Conservation (phyloP, 2,113 vertebrate genomes). For the Saguinus imperator region DNA sequence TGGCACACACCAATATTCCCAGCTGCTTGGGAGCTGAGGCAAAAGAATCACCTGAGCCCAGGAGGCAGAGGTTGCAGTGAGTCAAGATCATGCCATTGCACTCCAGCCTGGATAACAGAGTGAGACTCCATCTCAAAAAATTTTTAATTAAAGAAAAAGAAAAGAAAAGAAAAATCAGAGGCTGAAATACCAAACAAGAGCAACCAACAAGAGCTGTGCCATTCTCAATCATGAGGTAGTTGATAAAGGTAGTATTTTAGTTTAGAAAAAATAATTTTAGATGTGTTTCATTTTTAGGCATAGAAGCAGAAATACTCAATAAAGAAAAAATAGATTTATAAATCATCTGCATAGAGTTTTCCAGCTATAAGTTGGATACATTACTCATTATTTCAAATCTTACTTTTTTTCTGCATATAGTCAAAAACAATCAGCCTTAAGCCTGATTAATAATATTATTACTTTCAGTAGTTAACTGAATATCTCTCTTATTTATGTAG, state of each 20-base stretch:
- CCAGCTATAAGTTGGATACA: background rate
- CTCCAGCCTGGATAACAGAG: too few relatives aligned
- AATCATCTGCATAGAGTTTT: background rate
- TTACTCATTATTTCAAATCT: background rate
- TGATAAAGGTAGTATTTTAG: background rate
- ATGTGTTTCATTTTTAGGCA: constrained; percentile 10
- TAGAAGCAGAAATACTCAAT: background rate
- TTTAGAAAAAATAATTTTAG: constrained; percentile 1
- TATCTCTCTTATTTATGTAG: background rate
- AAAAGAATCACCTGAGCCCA: too few relatives aligned
- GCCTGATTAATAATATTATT: background rate
- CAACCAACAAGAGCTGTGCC: background rate
- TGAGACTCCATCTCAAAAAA: too few relatives aligned
- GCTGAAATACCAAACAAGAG: background rate
- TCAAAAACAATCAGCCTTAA: background rate
- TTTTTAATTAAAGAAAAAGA: background rate
- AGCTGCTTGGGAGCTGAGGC: too few relatives aligned
- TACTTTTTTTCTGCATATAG: background rate
- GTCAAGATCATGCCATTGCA: too few relatives aligned
- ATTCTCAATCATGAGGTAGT: background rate
- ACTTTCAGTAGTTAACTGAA: background rate
- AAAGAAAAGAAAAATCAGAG: background rate
- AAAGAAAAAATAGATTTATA: background rate
- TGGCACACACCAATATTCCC: too few relatives aligned
- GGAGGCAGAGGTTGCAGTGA: too few relatives aligned